Base-by-base conservation (phyloP, 2,888 invertebrate species). In the Stomorhina lunata region DNA sequence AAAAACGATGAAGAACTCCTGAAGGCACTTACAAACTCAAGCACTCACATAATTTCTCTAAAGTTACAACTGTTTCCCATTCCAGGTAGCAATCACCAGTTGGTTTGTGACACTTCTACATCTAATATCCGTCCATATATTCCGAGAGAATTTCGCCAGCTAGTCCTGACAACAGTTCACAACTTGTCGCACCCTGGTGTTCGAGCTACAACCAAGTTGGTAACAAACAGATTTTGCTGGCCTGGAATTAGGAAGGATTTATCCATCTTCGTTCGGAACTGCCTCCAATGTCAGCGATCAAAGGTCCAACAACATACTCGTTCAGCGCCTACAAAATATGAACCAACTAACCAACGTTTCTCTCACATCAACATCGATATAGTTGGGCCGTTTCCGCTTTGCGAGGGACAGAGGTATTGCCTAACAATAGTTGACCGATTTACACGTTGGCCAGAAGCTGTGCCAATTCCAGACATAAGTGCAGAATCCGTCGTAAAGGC, bases 401-500 rank as follows among this genome's bases (percentile, higher is more conserved):
- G n/a, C n/a, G n/a, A n/a, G n/a, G n/a, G n/a, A n/a, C 20, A 32
- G 12, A 32, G 77, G 7, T 77, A 77, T 27, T 57, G 48, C 7
- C 29, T 65, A 0, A 66, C 59, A 1, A 2, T 76, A 1, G 25
- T 76, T 9, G 76, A 76, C 17, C 48, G 68, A 7, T 77, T 77
- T 34, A 71, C 65, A 1, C 61, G 69, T n/a, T 69, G 69, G 63
- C 63, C 77, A 2, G 77, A 77, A 12, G 77, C 77, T 1, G 10
- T 66, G 22, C 37, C 50, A 9, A 57, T 76, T n/a, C 32, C 55
- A 1, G 68, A 68, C 10, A 80, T 61, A 5, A 57, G 59, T 5
- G 85, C 86, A 0, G 79, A 81, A 4, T 85, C 80, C 1, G 81
- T 85, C 2, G 90, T 80, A 3, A 65, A 45, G 6, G 34, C 73